Evolutionary conservation across 2,113 vertebrate species (phyloP).

Genomic region (Phaethornis superciliosus): DNA sequence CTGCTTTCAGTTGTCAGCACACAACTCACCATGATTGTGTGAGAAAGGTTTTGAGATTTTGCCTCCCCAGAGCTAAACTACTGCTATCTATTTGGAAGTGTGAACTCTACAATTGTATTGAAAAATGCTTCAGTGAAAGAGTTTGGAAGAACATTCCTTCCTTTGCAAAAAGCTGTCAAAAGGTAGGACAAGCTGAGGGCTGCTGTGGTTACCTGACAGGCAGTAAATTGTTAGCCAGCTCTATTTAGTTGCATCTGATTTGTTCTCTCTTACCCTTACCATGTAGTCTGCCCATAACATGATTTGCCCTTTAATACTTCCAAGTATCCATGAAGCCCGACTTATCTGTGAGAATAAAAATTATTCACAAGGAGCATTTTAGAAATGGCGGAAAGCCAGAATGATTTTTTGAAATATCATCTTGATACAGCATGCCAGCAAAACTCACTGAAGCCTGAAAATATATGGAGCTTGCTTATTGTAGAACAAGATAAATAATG

Average conservation of each 20-base stretch:
- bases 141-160: not conserved
- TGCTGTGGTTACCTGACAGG: not conserved
- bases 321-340: not conserved
- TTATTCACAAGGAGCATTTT: not conserved
- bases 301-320: not conserved
- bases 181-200: not conserved
- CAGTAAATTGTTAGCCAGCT: not conserved
- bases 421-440: not conserved
- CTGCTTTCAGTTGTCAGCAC: not conserved
- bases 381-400: not conserved
- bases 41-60: not conserved
- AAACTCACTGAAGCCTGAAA: conserved; percentile 18
- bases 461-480: not conserved
- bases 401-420: not conserved
- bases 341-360: not conserved
- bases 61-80: not conserved
- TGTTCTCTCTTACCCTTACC: not conserved
- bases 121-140: not conserved
- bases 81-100: rapidly evolving
- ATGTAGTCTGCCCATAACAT: not conserved
- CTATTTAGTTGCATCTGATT: not conserved
- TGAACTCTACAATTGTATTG: not conserved
- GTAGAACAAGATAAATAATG: conserved; percentile 4
- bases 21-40: not conserved
- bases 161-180: not conserved